These are phyloP conservation scores for Epinephelus lanceolatus DNA, from an alignment of 2,113 vertebrate species.

Conservation along the genomic window DNA sequence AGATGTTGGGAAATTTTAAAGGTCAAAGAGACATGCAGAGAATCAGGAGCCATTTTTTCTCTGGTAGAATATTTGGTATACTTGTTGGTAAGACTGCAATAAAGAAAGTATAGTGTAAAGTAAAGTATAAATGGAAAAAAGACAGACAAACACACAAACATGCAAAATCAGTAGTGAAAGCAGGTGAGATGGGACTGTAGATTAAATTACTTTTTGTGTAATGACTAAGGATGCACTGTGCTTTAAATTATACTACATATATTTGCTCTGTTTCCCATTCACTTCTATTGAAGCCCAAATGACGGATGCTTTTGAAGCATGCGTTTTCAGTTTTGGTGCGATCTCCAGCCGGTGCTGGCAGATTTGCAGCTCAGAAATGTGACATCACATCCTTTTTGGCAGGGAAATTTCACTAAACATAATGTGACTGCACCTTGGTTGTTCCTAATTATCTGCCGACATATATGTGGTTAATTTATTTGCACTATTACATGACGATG, in stretches of 20 bases:
- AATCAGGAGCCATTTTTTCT: background rate
- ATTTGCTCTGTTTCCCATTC: background rate
- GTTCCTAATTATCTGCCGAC: background rate
- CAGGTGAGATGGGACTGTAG: background rate
- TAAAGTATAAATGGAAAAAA: background rate
- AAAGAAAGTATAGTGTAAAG: background rate
- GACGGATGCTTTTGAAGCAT: background rate
- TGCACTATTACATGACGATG: constrained; percentile 6
- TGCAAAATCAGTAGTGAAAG: background rate
- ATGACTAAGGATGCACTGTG: too few species aligned
- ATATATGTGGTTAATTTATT: background rate
- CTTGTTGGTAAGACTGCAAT: background rate
- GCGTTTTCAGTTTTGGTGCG: background rate
- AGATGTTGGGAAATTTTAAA: background rate
- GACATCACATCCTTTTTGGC: background rate
- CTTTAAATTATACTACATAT: background rate
- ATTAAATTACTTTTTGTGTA: background rate
- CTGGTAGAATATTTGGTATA: background rate
- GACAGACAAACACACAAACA: background rate
- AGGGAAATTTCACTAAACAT: background rate
- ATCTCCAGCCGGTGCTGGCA: background rate
- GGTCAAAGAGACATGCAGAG: background rate
- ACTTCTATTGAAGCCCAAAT: background rate
- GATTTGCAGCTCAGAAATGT: background rate
- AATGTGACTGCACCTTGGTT: background rate